Conservation (phyloP, 2,888 invertebrate species). For the Pseudococcus jackbeardsleyi region DNA sequence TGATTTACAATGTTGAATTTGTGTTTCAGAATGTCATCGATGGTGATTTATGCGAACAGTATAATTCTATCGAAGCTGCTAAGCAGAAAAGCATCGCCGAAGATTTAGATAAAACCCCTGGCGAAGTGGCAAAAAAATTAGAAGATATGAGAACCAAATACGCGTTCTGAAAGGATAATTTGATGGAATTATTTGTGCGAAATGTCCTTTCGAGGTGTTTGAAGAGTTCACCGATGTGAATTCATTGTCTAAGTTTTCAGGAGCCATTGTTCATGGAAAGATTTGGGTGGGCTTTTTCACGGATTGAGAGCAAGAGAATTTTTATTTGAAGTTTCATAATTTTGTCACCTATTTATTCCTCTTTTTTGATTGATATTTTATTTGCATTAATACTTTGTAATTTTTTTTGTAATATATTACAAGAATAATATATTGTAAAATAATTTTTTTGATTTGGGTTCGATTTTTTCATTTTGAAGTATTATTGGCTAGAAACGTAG, state of each 20-base stretch:
- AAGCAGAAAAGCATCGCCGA: slow-evolving; percentile 96
- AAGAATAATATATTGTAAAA: not conserved
- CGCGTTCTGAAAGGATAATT: slow-evolving; percentile 83
- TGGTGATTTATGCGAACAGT: slow-evolving; percentile 99
- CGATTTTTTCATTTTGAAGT: not conserved
- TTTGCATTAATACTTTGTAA: not conserved
- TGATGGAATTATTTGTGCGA: not conserved
- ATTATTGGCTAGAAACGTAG: not conserved
- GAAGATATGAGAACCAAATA: slow-evolving; percentile 99
- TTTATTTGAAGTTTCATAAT: too few relatives aligned
- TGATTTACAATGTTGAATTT: not conserved
- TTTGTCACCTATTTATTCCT: not conserved
- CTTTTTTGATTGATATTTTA: not conserved
- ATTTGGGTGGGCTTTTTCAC: too few relatives aligned
- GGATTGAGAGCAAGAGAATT: too few relatives aligned
- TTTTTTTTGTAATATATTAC: not conserved
- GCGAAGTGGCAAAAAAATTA: slow-evolving; percentile 97
- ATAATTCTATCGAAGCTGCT: slow-evolving; percentile 91
- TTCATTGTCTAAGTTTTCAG: not conserved
- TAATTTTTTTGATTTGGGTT: not conserved
- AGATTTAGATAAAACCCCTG: slow-evolving; percentile 94
- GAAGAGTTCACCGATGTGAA: not conserved
- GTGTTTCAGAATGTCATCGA: slow-evolving; percentile 92
- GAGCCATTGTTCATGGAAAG: too few relatives aligned
- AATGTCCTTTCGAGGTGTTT: not conserved